Percentiles rank a stretch among this genome's conserved stretches.
phyloP scores from a whole-genome alignment of 2,888 invertebrate genomes.

The Plebejus anna region DNA sequence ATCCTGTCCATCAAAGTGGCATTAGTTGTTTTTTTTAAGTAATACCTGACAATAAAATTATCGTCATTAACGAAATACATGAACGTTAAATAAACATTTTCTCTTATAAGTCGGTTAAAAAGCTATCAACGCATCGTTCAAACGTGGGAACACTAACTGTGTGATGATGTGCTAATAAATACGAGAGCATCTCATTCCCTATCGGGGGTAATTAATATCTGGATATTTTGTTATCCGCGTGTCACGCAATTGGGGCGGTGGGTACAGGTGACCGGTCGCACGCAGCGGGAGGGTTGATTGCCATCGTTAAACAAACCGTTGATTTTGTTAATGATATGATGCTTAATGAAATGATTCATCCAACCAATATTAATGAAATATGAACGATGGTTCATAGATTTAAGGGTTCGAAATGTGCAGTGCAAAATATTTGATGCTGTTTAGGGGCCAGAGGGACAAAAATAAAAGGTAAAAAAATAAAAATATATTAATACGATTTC shows the following conservation, averaged over 20 bases:
- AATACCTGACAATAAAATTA: no score
- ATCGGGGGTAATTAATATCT: conserved; percentile 45
- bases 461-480: no score
- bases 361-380: neutral
- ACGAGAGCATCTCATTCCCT: conserved; percentile 41
- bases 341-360: conserved; percentile 16
- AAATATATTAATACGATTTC: no score
- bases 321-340: conserved; percentile 26
- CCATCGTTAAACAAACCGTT: conserved; percentile 39
- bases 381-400: neutral
- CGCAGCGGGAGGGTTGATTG: conserved; percentile 44
- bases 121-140: conserved; percentile 35
- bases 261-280: conserved; percentile 63
- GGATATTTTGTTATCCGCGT: conserved; percentile 42
- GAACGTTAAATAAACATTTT: neutral
- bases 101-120: neutral
- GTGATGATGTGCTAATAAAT: conserved; percentile 33
- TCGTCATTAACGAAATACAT: no score
- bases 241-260: conserved; percentile 54
- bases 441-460: no score
- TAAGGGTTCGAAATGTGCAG: neutral
- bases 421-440: neutral
- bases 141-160: conserved; percentile 49
- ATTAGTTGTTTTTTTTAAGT: no score
- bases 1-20: no score